Evolutionary conservation across 2,888 invertebrate species (phyloP), one percentile per base, ranked within the genome.

Genomic region (Cantharis nigra): DNA sequence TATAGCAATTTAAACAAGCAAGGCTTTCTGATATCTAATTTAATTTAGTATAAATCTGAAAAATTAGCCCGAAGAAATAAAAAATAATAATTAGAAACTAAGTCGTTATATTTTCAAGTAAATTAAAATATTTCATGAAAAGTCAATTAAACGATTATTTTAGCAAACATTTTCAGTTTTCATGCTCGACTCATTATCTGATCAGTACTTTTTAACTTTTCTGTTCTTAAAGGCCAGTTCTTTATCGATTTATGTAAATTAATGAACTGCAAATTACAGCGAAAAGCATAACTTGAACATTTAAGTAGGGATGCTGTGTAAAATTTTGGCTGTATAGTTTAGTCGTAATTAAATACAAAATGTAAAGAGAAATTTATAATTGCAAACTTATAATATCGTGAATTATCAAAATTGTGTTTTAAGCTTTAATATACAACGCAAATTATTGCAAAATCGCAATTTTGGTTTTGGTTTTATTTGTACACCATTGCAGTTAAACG

Each of bases 231-330:
- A 30, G 28, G 30, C 23, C 72, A 72, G 69, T 30, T 69, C 62
- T 62, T 16, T 71, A 77, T 73, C 63, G 77, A 77, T 77, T 77
- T 70, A 73, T 77, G 70, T 67, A 77, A 77, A 77, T 77, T 77
- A 77, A 77, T 77, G 73, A 77, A 77, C 70, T 77, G 77, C 49
- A 73, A 77, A 71, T 77, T 76, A 72, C 70, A 30, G 64, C 64
- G 69, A 76, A 76, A 76, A 76, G 72, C 72, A 76, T 72, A 76
- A 72, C 72, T 76, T 72, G 72, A 67, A 76, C 69, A 72, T 28
- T 71, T 71, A 71, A 71, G 75, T 49, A 69, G 18, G 67, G 69
- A 70, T 70, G 65, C 65, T 67, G n/a, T 67, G 65, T 67, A 67
- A 67, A 67, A 67, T 67, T 67, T 67, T n/a, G 26, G 65, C 65